A percentile compares a stretch with the other conserved stretches of the same genome.
These are phyloP conservation scores for Ctenopoma kingsleyae DNA, from an alignment of 2,797 vertebrate genomes.

Conservation along the genomic window DNA sequence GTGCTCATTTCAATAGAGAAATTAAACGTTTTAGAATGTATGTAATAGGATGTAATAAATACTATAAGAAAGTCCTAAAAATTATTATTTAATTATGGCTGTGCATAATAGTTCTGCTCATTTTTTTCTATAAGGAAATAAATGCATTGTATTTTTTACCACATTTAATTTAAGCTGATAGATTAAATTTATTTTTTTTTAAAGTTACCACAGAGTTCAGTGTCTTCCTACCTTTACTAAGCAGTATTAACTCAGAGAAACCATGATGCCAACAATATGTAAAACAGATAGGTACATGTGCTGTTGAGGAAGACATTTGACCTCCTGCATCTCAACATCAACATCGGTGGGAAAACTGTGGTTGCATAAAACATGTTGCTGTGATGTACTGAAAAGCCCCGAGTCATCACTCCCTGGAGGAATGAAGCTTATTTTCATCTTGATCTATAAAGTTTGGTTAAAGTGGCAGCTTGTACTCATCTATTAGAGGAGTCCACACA, in stretches of 20 bases:
- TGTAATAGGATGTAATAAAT: no score
- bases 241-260: not conserved
- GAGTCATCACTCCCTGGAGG: not conserved
- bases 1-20: no score
- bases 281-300: not conserved
- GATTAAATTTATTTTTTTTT: not conserved
- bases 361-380: not conserved
- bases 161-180: not conserved
- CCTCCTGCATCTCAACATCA: slow-evolving; percentile 13
- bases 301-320: not conserved
- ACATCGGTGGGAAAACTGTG: not conserved
- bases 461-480: slow-evolving; percentile 52
- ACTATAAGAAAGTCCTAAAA: no score
- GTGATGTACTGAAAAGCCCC: not conserved
- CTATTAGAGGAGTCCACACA: slow-evolving; percentile 37
- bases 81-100: not conserved
- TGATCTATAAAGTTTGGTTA: slow-evolving; percentile 31
- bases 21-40: no score
- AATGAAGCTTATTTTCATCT: slow-evolving; percentile 15
- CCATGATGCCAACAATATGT: no score
- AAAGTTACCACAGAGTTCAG: no score
- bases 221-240: not conserved
- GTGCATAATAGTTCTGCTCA: not conserved
- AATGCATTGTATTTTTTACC: not conserved
- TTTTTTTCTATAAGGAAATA: not conserved